Evolutionary conservation across 2,888 invertebrate species (phyloP), one percentile per base, ranked within the genome.

Genomic region (Portevinia maculata): DNA sequence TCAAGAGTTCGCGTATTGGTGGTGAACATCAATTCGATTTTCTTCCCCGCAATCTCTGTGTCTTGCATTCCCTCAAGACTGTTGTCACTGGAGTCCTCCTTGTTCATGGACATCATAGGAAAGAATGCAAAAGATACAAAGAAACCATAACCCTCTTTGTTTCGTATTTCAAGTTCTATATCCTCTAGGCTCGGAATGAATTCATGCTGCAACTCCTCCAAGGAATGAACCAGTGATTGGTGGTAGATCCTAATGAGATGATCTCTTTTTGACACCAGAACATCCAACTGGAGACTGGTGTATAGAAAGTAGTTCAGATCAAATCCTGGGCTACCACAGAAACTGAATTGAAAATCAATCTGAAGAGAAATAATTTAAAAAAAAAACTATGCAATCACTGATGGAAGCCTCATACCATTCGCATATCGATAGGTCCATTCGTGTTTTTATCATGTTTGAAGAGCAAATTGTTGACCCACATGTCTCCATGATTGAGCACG

Each of bases 401-500:
- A 24, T 24, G 2, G 24, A 2, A 24, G 2, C 5, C 24, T 24
- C 24, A 24, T 24, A 24, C 24, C 24, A 24, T 24, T 24, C 24
- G 24, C 24, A 24, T 24, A 70, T 89, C 88, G 44, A 13, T 44
- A 1, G 57, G 50, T 24, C 24, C 24, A 24, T 5, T 24, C 13
- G 21, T 90, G 88, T 67, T 86, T 78, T 5, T 89, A 19, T 87
- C 78, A 79, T 91, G 91, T 41, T 89, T 89, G 78, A 91, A 91
- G 81, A 92, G 87, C 86, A 91, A 89, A 86, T 92, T 92, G 79
- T 92, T 92, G 0, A 91, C 85, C 92, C 92, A 92, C 3, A 92
- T 86, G 87, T 92, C 92, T 1, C 92, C 92, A 79, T 92, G 92
- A 59, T 90, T 90, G 11, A 92, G 86, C 1, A 92, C 92, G 57